Conservation (phyloP, 2,888 invertebrate species). For the Gymnocheta viridis region DNA sequence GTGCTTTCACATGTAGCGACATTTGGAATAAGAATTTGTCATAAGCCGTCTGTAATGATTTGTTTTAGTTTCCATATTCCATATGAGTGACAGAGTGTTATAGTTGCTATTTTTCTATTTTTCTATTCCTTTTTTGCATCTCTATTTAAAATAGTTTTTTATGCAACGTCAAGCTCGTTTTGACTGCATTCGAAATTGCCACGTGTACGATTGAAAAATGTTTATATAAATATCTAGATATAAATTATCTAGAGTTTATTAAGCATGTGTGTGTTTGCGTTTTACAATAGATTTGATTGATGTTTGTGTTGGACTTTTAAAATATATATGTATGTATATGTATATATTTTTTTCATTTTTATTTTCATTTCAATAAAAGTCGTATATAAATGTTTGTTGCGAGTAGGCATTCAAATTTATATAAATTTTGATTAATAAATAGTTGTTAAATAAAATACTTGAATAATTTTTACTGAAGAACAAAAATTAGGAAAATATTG, state of each 20-base stretch:
- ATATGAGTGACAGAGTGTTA: slow-evolving; percentile 9
- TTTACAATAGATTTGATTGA: slow-evolving; percentile 36
- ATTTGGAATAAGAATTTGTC: slow-evolving; percentile 64
- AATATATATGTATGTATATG: too few species aligned
- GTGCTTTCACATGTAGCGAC: slow-evolving; percentile 19
- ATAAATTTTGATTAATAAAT: background rate
- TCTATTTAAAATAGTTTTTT: slow-evolving; percentile 3
- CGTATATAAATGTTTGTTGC: background rate
- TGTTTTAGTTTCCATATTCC: slow-evolving; percentile 45
- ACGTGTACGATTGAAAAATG: slow-evolving; percentile 33
- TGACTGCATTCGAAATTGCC: slow-evolving; percentile 45
- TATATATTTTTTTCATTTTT: background rate
- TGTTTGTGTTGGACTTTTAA: slow-evolving; percentile 21
- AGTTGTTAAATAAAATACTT: background rate
- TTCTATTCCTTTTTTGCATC: background rate
- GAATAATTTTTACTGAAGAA: background rate
- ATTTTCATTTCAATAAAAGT: background rate
- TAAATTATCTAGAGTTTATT: background rate
- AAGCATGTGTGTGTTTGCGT: background rate
- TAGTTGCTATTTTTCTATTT: background rate
- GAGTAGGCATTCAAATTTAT: slow-evolving; percentile 3
- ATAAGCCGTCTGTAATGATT: slow-evolving; percentile 55
- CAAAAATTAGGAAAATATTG: background rate
- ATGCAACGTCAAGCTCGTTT: slow-evolving; percentile 51
- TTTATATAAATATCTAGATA: background rate